These are phyloP conservation scores for Toxotes jaculatrix DNA, from an alignment of 2,113 vertebrate species.

Conservation along the genomic window DNA sequence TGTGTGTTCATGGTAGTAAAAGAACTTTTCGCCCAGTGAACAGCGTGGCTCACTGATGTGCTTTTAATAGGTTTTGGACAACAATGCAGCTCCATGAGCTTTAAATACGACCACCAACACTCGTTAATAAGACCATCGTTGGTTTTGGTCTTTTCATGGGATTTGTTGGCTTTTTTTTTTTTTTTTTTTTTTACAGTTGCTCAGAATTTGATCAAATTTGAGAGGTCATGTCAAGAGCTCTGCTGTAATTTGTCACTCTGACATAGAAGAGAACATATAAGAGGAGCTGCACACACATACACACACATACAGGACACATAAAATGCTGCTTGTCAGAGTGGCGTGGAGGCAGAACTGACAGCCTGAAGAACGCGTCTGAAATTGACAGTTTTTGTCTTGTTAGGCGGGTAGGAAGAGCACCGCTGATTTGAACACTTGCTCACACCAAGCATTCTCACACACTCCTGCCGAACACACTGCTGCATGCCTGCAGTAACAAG, in stretches of 20 bases:
- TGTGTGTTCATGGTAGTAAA: too few relatives aligned
- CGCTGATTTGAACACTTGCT: slow-evolving; percentile 19
- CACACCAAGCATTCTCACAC: background rate
- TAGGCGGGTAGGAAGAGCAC: slow-evolving; percentile 20
- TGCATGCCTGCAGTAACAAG: slow-evolving; percentile 44
- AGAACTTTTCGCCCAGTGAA: too few relatives aligned
- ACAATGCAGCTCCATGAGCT: too few relatives aligned
- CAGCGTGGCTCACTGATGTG: too few relatives aligned
- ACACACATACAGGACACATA: background rate
- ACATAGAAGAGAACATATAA: background rate
- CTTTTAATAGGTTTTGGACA: too few relatives aligned
- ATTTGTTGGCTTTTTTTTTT: too few relatives aligned
- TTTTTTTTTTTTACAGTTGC: background rate
- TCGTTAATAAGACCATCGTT: too few relatives aligned
- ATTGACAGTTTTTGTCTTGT: slow-evolving; percentile 59
- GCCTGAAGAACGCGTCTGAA: slow-evolving; percentile 30
- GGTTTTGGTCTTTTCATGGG: too few relatives aligned
- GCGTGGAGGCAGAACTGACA: slow-evolving; percentile 61
- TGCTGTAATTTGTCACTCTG: background rate
- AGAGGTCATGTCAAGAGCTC: background rate
- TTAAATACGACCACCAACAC: too few relatives aligned
- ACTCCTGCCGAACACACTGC: background rate
- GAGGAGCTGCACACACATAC: background rate
- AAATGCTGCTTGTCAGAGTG: slow-evolving; percentile 32
- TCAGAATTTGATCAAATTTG: background rate